Conservation (phyloP, 1,140 invertebrate species). For the Fopius arisanus region DNA sequence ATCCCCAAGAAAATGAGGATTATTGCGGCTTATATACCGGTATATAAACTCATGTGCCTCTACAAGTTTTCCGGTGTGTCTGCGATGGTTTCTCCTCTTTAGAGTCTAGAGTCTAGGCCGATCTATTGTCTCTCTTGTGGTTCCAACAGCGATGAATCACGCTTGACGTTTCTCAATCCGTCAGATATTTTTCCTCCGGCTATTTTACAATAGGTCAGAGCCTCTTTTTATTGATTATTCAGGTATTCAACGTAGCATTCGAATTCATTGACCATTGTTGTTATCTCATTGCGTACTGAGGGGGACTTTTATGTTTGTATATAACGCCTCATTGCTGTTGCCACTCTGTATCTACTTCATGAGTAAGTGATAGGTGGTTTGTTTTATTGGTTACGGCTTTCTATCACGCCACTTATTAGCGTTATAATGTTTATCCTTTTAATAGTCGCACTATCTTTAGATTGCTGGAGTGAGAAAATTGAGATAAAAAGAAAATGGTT, state of each 20-base stretch:
- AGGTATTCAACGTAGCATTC: neutral
- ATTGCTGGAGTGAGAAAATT: neutral
- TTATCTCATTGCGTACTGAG: neutral
- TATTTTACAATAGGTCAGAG: neutral
- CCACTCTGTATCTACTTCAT: neutral
- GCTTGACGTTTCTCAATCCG: neutral
- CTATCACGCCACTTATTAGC: neutral
- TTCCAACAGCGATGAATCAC: neutral
- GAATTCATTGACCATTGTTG: neutral
- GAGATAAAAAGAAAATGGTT: too few relatives aligned
- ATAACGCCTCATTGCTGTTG: neutral
- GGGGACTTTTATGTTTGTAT: neutral
- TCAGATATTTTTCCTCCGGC: neutral
- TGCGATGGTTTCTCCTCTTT: neutral
- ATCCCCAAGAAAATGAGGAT: neutral
- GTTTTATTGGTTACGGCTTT: neutral
- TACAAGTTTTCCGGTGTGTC: neutral
- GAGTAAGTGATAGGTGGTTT: neutral
- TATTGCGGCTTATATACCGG: constrained; percentile 3
- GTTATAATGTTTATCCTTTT: neutral
- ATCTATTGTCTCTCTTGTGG: neutral
- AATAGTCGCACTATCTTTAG: neutral
- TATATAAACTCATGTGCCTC: neutral
- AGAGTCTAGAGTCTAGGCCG: neutral
- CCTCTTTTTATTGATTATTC: neutral